These are phyloP conservation scores for Falco berigora DNA, from an alignment of 2,797 vertebrate species.

Conservation along the genomic window DNA sequence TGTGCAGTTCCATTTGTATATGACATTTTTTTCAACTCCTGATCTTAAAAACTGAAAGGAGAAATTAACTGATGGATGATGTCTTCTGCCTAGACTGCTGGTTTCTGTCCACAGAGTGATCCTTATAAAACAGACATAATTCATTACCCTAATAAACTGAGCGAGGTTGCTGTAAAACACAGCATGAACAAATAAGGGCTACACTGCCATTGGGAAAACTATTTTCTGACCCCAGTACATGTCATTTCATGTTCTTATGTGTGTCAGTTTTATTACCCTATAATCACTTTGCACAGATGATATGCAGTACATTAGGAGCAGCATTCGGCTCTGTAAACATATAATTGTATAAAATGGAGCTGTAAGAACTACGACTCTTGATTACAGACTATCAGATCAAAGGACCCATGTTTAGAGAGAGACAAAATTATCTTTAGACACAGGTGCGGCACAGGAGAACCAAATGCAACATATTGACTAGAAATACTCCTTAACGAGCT, in stretches of 20 bases:
- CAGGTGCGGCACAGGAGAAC: not conserved
- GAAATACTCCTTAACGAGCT: not conserved
- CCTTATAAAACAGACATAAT: not conserved
- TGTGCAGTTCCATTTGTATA: not conserved
- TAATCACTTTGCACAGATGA: not conserved
- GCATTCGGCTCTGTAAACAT: not conserved
- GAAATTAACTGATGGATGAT: not conserved
- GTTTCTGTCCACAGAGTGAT: not conserved
- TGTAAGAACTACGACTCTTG: not conserved
- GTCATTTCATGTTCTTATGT: not conserved
- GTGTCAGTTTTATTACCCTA: not conserved
- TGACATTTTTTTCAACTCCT: not conserved
- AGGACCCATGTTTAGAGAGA: not conserved
- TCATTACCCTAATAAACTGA: not conserved
- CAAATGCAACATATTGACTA: rapidly evolving
- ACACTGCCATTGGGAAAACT: not conserved
- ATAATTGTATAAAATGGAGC: not conserved
- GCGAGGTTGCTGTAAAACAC: not conserved
- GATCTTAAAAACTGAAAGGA: not conserved
- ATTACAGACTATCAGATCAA: too few species aligned
- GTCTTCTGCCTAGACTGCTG: not conserved
- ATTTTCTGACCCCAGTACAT: not conserved
- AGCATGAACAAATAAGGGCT: not conserved
- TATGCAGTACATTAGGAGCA: not conserved
- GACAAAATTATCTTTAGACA: not conserved